Evolutionary conservation across 2,797 vertebrate genomes (phyloP).

Genomic region (Platalea minor): DNA sequence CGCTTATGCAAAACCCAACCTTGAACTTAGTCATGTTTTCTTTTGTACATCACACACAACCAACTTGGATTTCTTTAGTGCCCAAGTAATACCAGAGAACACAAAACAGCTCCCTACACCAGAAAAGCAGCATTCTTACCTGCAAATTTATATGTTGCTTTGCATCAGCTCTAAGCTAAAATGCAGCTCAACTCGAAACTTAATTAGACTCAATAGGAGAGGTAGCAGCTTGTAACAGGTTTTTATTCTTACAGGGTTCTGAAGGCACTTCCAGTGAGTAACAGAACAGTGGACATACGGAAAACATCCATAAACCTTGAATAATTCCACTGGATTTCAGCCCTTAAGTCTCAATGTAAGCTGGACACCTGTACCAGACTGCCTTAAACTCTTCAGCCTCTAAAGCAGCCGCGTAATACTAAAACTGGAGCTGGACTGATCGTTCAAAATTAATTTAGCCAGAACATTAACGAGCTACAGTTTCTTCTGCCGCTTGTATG

Average conservation of each 20-base stretch:
- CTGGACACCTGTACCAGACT: background rate
- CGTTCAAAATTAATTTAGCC: background rate
- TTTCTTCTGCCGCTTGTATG: background rate
- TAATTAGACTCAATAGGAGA: conserved; percentile 33
- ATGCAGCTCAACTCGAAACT: background rate
- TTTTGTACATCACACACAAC: background rate
- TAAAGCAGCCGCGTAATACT: background rate
- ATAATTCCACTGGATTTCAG: background rate
- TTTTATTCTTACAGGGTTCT: conserved; percentile 47
- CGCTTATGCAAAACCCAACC: background rate
- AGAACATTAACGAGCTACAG: background rate
- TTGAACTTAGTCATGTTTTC: background rate
- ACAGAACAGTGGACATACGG: background rate
- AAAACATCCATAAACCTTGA: background rate
- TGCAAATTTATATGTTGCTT: background rate
- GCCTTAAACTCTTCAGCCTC: background rate
- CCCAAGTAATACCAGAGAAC: background rate
- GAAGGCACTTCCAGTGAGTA: conserved; percentile 35
- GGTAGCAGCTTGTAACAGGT: background rate
- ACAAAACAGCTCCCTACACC: background rate
- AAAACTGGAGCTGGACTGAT: background rate
- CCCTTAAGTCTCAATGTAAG: background rate
- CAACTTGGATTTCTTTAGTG: background rate
- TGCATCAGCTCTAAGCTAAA: background rate
- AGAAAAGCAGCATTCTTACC: background rate